Conservation (phyloP, 30 jellyfish, hydroid and myxozoan species). For the Catostylus mosaicus region DNA sequence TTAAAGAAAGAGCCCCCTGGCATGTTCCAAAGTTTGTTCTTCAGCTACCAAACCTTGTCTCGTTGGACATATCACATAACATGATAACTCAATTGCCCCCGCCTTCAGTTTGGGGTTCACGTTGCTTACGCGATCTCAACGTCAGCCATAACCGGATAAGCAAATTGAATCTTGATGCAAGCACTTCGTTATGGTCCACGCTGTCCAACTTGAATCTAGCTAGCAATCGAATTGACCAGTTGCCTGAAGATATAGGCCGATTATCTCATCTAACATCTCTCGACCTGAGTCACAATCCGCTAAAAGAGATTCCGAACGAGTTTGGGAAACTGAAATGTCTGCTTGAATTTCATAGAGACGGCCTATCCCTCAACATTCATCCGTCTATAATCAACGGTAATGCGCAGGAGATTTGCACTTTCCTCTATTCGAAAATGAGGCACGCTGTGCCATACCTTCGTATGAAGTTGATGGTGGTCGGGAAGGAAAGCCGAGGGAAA, state of each 20-base stretch:
- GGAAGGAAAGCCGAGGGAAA: constrained; percentile 91
- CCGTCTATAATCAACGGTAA: constrained; percentile 62
- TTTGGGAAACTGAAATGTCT: constrained; percentile 72
- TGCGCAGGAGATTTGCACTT: constrained; percentile 75
- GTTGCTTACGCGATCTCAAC: constrained; percentile 63
- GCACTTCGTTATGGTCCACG: constrained; percentile 49
- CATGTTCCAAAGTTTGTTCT: constrained; percentile 74
- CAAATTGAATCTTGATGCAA: constrained; percentile 45
- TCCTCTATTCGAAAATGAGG: constrained; percentile 73
- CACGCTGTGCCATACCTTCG: constrained; percentile 84
- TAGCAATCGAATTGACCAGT: constrained; percentile 52
- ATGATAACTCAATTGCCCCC: constrained; percentile 77
- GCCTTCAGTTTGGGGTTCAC: constrained; percentile 85
- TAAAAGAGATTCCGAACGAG: constrained; percentile 81
- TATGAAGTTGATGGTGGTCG: constrained; percentile 91
- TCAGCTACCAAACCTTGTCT: constrained; percentile 54
- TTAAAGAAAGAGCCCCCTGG: constrained; percentile 78
- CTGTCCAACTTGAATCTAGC: constrained; percentile 62
- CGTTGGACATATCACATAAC: constrained; percentile 82
- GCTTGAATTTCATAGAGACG: constrained; percentile 68
- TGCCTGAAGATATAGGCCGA: constrained; percentile 73
- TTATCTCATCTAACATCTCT: constrained; percentile 56
- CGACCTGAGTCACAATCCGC: constrained; percentile 74
- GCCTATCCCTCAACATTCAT: constrained; percentile 67
- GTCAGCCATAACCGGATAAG: constrained; percentile 72